These are phyloP conservation scores for Ferdinandea cuprea DNA, from an alignment of 2,888 invertebrate genomes.

Conservation along the genomic window DNA sequence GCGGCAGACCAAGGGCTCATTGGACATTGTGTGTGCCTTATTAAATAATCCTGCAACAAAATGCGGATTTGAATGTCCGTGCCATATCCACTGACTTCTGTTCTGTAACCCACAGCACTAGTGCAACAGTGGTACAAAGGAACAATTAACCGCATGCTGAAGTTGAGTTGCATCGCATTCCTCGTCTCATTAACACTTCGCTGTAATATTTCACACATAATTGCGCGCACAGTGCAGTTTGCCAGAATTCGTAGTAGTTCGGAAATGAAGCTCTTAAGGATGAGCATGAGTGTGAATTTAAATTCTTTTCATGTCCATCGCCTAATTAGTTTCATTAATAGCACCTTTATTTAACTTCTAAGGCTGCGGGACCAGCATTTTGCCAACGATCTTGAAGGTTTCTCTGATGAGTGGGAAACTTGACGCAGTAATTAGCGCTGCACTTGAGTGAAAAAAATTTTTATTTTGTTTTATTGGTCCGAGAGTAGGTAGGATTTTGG, in stretches of 20 bases:
- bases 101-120: conserved; percentile 24
- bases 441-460: conserved; percentile 37
- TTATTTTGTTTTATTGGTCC: conserved; percentile 1
- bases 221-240: conserved; percentile 55
- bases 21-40: conserved; percentile 48
- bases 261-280: conserved; percentile 30
- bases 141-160: conserved; percentile 24
- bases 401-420: conserved; percentile 44
- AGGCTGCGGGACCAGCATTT: neutral
- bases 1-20: conserved; percentile 49
- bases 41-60: conserved; percentile 50
- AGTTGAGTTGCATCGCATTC: conserved; percentile 64
- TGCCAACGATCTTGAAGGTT: conserved; percentile 6
- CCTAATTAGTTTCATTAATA: conserved; percentile 69
- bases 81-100: conserved; percentile 63
- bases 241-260: conserved; percentile 20
- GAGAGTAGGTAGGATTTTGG: conserved; percentile 31
- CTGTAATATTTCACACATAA: conserved; percentile 73
- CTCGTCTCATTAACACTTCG: conserved; percentile 70
- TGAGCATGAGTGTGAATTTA: conserved; percentile 62
- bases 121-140: neutral
- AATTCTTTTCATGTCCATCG: conserved; percentile 47
- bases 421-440: conserved; percentile 51
- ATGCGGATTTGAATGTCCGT: conserved; percentile 39
- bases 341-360: conserved; percentile 45